phyloP scores from a whole-genome alignment of 2,888 invertebrate species.

The Macrophya annulata region DNA sequence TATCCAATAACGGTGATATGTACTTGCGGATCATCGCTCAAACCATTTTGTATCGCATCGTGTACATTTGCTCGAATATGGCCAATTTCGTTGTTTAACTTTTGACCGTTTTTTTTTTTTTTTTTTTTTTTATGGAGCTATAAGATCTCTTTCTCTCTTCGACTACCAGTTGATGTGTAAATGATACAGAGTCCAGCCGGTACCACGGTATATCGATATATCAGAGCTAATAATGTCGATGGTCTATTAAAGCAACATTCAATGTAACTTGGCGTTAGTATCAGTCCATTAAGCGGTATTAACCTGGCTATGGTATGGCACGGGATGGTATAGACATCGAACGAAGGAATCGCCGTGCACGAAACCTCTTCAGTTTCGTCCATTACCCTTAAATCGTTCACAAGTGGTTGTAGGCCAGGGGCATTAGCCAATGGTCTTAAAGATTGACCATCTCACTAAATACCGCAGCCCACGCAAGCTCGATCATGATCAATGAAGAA shows the following conservation, averaged over 20 bases:
- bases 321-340: neutral
- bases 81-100: neutral
- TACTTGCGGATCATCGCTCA: neutral
- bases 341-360: neutral
- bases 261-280: conserved; percentile 37
- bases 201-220: neutral
- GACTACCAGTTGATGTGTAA: neutral
- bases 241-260: conserved; percentile 44
- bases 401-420: conserved; percentile 18
- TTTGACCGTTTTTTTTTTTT: neutral
- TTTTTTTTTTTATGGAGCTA: neutral
- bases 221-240: conserved; percentile 22
- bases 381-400: conserved; percentile 28
- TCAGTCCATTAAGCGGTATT: conserved; percentile 32
- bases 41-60: neutral
- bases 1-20: neutral
- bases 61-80: too few species aligned
- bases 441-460: conserved; percentile 17
- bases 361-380: conserved; percentile 28
- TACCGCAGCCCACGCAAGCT: neutral
- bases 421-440: conserved; percentile 42
- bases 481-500: neutral
- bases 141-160: neutral
- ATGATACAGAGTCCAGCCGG: conserved; percentile 19
- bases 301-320: neutral